Conservation (phyloP, 2,797 vertebrate species). For the Acipenser ruthenus region DNA sequence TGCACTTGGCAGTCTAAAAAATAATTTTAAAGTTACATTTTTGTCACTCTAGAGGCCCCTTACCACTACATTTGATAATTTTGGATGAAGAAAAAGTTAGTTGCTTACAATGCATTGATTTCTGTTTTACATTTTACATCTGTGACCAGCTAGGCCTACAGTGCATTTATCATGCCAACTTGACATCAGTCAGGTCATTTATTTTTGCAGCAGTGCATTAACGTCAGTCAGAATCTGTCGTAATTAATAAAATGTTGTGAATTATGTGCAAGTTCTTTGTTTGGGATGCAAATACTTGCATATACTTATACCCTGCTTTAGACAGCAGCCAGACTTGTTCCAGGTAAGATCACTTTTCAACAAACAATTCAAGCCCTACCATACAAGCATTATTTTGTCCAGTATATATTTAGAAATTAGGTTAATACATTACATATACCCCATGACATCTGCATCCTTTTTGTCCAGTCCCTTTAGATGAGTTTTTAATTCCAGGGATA, state of each 20-base stretch:
- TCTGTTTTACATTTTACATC: constrained; percentile 42
- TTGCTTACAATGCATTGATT: constrained; percentile 60
- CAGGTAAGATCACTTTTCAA: no score
- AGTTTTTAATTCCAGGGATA: constrained; percentile 9
- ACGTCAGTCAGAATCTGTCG: no score
- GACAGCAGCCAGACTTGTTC: no score
- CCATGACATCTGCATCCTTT: constrained; percentile 22
- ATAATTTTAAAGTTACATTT: constrained; percentile 63
- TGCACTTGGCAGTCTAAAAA: constrained; percentile 69
- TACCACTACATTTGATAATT: constrained; percentile 54
- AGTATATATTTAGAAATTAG: constrained; percentile 26
- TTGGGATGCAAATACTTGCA: no score
- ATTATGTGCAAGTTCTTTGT: no score
- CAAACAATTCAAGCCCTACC: no score
- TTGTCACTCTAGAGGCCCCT: constrained; percentile 58
- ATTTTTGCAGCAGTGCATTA: no score
- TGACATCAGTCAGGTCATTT: constrained; percentile 21
- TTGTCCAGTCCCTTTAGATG: constrained; percentile 18
- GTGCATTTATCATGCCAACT: constrained; percentile 38
- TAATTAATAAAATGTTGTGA: no score
- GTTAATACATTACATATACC: constrained; percentile 23
- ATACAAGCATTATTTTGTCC: no score
- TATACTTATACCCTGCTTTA: no score
- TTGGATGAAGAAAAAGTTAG: constrained; percentile 61
- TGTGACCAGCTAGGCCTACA: constrained; percentile 50